phyloP scores from a whole-genome alignment of 2,797 vertebrate species.

The Cottoperca gobio region DNA sequence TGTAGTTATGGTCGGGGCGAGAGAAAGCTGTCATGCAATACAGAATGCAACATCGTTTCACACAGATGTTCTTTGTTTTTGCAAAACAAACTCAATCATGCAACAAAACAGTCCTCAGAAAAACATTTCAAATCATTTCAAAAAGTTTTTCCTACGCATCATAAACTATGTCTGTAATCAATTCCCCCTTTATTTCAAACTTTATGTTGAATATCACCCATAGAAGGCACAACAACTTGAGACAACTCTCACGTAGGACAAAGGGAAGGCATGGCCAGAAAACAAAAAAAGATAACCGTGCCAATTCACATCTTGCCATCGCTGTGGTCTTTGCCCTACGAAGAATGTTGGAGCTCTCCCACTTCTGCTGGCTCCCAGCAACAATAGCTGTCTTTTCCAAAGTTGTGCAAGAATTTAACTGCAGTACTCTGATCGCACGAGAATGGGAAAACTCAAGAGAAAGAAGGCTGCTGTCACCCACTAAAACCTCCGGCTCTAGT shows the following conservation, averaged over 20 bases:
- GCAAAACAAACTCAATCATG: constrained; percentile 54
- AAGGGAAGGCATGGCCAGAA: constrained; percentile 50
- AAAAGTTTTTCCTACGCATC: constrained; percentile 54
- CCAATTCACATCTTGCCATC: constrained; percentile 66
- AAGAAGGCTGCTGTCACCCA: constrained; percentile 58
- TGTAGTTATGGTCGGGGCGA: constrained; percentile 45
- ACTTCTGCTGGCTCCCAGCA: constrained; percentile 61
- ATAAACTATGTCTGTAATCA: constrained; percentile 50
- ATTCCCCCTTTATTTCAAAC: constrained; percentile 50
- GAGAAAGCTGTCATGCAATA: constrained; percentile 66
- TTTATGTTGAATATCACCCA: constrained; percentile 53
- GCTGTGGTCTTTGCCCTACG: constrained; percentile 61
- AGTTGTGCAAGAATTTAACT: constrained; percentile 67
- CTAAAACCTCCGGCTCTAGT: constrained; percentile 51
- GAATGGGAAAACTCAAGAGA: constrained; percentile 54
- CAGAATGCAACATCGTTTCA: constrained; percentile 56
- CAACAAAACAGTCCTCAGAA: constrained; percentile 58
- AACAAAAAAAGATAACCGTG: constrained; percentile 46
- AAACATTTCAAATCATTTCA: constrained; percentile 64
- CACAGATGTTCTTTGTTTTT: constrained; percentile 71
- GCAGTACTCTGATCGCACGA: constrained; percentile 53
- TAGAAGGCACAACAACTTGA: constrained; percentile 38
- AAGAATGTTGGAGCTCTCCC: constrained; percentile 61
- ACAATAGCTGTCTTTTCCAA: constrained; percentile 68
- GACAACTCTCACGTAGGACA: constrained; percentile 47